A percentile compares a stretch with the other conserved stretches of the same genome.
phyloP scores from a whole-genome alignment of 2,113 vertebrate species.

The Sinocyclocheilus maitianheensis region DNA sequence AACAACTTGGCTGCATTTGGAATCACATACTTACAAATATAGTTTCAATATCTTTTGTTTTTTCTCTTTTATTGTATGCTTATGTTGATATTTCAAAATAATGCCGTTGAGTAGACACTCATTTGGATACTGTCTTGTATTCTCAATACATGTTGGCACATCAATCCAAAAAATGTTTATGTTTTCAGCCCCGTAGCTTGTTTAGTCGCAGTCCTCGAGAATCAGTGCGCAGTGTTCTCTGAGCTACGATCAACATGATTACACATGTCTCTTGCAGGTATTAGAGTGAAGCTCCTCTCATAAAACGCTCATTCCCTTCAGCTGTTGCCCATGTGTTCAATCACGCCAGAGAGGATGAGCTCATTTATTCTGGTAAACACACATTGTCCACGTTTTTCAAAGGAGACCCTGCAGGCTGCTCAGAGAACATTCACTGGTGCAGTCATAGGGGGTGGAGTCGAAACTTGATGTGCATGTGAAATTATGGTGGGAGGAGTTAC shows the following conservation, averaged over 20 bases:
- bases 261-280: conserved; percentile 15
- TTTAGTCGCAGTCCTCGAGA: not conserved
- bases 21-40: no score
- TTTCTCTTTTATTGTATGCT: no score
- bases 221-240: not conserved
- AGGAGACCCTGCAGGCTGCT: conserved; percentile 56
- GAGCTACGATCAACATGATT: conserved; percentile 31
- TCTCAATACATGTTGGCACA: not conserved
- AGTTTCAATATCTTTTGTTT: no score
- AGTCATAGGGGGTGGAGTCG: conserved; percentile 41
- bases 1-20: not conserved
- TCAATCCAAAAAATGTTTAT: not conserved
- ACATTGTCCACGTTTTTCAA: conserved; percentile 28
- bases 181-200: not conserved
- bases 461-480: conserved; percentile 61
- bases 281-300: not conserved
- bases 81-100: not conserved
- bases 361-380: conserved; percentile 45
- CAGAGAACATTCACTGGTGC: conserved; percentile 49
- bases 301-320: conserved; percentile 11
- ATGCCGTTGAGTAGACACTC: not conserved
- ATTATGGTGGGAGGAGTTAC: conserved; percentile 56
- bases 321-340: conserved; percentile 6
- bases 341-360: not conserved
- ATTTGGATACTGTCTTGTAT: not conserved